Percentiles rank a stretch among this genome's conserved stretches.
phyloP scores from a whole-genome alignment of 1,140 invertebrate genomes.

The Diorhabda sublineata region DNA sequence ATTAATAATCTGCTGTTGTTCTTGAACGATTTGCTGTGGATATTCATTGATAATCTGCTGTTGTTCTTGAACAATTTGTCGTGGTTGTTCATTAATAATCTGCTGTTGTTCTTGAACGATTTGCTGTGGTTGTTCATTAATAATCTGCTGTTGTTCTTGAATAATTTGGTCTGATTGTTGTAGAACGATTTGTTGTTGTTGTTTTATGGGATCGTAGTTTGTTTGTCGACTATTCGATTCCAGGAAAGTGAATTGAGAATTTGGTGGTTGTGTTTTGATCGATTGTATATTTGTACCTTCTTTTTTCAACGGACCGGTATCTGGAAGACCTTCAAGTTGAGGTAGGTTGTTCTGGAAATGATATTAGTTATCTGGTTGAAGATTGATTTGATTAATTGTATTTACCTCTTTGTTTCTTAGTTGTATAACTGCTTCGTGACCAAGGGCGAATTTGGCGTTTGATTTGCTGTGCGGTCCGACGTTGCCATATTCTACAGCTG shows the following conservation, averaged over 20 bases:
- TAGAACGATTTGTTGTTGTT: not conserved
- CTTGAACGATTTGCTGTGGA: not conserved
- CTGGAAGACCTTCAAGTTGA: constrained; percentile 11
- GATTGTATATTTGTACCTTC: not conserved
- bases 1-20: not conserved
- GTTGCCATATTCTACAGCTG: constrained; percentile 53
- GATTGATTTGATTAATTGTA: not conserved
- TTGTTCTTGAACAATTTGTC: not conserved
- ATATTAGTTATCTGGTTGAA: no score
- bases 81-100: not conserved
- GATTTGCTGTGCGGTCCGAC: constrained; percentile 45
- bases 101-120: not conserved
- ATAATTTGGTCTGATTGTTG: not conserved
- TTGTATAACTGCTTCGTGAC: constrained; percentile 50
- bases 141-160: not conserved
- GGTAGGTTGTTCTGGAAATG: constrained; percentile 12
- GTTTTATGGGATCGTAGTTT: not conserved
- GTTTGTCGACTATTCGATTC: no score
- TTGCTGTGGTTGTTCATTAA: not conserved
- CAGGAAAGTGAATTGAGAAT: not conserved
- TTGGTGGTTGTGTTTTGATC: not conserved
- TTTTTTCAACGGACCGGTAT: constrained; percentile 7
- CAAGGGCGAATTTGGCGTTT: constrained; percentile 53
- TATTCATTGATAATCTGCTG: not conserved
- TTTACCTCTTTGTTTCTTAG: constrained; percentile 40